phyloP scores from a whole-genome alignment of 2,888 invertebrate species.

The Megamerina dolium region DNA sequence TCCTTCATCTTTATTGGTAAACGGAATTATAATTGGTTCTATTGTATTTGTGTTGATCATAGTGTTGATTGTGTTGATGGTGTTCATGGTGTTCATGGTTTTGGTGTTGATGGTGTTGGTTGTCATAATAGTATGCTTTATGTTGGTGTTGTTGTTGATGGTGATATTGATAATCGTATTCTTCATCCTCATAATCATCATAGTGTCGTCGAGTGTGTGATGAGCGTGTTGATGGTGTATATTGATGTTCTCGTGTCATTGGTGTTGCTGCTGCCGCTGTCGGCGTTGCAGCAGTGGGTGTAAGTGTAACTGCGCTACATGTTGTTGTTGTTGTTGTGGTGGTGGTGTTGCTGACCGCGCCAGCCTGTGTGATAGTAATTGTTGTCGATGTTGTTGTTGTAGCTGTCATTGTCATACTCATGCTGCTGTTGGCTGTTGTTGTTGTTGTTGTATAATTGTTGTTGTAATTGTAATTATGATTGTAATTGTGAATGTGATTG shows the following conservation, averaged over 20 bases:
- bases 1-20: constrained; percentile 34
- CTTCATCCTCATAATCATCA: constrained; percentile 1
- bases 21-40: constrained; percentile 46
- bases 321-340: constrained; percentile 8
- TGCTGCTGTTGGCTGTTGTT: constrained; percentile 12
- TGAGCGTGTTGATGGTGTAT: constrained; percentile 25
- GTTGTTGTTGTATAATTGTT: constrained; percentile 16
- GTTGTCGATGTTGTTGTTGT: constrained; percentile 19
- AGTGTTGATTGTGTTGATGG: constrained; percentile 27
- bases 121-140: constrained; percentile 19
- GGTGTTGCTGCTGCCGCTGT: constrained; percentile 14
- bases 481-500: constrained; percentile 12
- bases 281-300: constrained; percentile 13
- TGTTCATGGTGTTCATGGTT: constrained; percentile 25
- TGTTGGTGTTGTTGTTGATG: constrained; percentile 21
- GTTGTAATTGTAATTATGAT: constrained; percentile 19
- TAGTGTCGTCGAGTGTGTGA: no score
- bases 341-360: constrained; percentile 6
- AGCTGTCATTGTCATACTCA: constrained; percentile 27
- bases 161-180: constrained; percentile 21
- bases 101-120: constrained; percentile 21
- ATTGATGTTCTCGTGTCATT: constrained; percentile 18
- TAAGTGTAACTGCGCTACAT: constrained; percentile 6
- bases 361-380: no score
- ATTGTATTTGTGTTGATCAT: constrained; percentile 29